Percentiles rank a stretch among this genome's conserved stretches.
Conservation (phyloP, 2,797 vertebrate species). For the Platyrinchus mystaceus region DNA sequence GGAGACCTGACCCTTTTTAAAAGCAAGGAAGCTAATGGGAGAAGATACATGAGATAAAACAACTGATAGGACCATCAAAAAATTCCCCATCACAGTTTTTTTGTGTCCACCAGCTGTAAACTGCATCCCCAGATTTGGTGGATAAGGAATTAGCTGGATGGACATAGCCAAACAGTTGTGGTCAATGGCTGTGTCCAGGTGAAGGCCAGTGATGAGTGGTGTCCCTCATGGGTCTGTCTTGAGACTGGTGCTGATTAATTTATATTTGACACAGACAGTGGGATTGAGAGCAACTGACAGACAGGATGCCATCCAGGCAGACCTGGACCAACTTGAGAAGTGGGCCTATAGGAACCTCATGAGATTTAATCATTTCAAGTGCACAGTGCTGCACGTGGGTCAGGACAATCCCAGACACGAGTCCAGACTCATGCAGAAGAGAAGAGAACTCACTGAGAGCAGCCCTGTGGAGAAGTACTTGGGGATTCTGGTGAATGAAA, state of each 20-base stretch:
- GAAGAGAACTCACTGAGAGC: background rate
- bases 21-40: background rate
- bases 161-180: background rate
- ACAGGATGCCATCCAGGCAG: background rate
- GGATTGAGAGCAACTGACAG: background rate
- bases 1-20: background rate
- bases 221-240: background rate
- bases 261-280: background rate
- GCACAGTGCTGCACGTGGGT: background rate
- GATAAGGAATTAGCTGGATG: background rate
- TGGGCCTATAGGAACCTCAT: background rate
- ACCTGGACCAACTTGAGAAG: background rate
- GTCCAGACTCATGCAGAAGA: too few relatives aligned
- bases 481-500: background rate
- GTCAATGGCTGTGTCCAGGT: background rate
- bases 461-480: background rate
- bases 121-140: background rate
- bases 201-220: background rate
- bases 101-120: background rate
- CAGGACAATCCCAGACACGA: background rate
- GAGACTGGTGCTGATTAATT: background rate
- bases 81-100: background rate
- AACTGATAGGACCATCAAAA: background rate
- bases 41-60: background rate
- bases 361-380: background rate